phyloP scores from a whole-genome alignment of 2,888 invertebrate genomes.

The Colostygia pectinataria region DNA sequence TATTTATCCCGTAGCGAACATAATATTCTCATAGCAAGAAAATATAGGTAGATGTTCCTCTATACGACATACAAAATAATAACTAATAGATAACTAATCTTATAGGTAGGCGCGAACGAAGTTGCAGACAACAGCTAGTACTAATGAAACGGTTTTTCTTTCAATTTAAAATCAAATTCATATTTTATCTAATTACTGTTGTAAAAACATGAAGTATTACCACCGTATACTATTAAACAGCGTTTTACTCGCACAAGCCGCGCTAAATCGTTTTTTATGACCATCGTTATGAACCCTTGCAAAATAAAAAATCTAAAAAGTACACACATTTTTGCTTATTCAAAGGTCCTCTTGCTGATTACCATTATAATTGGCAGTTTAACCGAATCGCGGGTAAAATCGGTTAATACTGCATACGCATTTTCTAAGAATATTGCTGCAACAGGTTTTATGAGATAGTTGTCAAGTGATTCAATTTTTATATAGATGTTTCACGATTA shows the following conservation, averaged over 20 bases:
- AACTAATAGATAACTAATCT: too few species aligned
- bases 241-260: conserved; percentile 35
- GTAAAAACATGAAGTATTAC: too few species aligned
- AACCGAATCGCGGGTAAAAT: conserved; percentile 12
- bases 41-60: too few species aligned
- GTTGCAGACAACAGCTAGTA: too few species aligned
- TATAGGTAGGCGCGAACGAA: too few species aligned
- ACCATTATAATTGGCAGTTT: conserved; percentile 28
- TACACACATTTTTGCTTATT: conserved; percentile 53
- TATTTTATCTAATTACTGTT: too few species aligned
- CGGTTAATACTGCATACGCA: conserved; percentile 5
- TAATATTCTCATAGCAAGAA: too few species aligned
- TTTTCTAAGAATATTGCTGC: conserved; percentile 2
- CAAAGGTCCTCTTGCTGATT: conserved; percentile 40
- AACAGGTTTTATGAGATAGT: conserved; percentile 9
- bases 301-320: conserved; percentile 49
- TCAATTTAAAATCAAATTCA: too few species aligned
- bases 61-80: too few species aligned
- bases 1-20: too few species aligned
- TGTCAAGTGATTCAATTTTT: background rate
- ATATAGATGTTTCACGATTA: too few species aligned
- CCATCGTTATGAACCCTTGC: conserved; percentile 57
- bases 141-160: too few species aligned
- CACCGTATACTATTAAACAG: conserved; percentile 43
- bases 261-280: conserved; percentile 72